Evolutionary conservation across 2,113 vertebrate species (phyloP).

Genomic region (Neolamprologus toae): DNA sequence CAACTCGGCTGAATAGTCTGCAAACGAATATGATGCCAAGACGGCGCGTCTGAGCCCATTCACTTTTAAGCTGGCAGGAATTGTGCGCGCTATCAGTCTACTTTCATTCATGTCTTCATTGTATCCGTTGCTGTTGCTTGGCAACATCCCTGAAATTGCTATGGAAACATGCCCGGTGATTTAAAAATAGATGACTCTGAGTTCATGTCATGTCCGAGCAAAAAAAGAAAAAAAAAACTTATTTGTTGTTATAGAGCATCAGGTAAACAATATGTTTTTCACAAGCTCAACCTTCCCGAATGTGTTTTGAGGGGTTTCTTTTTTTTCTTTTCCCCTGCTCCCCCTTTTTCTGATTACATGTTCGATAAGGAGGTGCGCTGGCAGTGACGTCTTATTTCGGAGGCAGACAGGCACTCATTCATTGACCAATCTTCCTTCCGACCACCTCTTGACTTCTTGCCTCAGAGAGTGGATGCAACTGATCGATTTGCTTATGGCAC

Average conservation of each 20-base stretch:
- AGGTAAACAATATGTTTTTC: background rate
- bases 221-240: background rate
- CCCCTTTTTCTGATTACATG: background rate
- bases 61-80: conserved; percentile 24
- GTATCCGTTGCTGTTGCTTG: conserved; percentile 81
- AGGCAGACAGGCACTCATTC: conserved; percentile 32
- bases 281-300: background rate
- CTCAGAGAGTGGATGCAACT: background rate
- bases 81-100: conserved; percentile 47
- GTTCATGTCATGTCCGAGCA: conserved; percentile 59
- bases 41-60: conserved; percentile 44
- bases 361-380: background rate
- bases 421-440: conserved; percentile 30
- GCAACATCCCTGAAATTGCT: conserved; percentile 76
- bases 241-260: background rate
- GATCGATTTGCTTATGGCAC: background rate
- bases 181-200: conserved; percentile 71
- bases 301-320: background rate
- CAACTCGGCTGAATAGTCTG: background rate
- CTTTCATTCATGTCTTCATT: conserved; percentile 75
- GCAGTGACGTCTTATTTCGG: conserved; percentile 37
- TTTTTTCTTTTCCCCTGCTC: background rate
- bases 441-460: conserved; percentile 33
- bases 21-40: background rate
- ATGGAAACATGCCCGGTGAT: conserved; percentile 73